A percentile compares a stretch with the other conserved stretches of the same genome.
phyloP scores from a whole-genome alignment of 2,113 vertebrate genomes.

The Sphaerodactylus townsendi region DNA sequence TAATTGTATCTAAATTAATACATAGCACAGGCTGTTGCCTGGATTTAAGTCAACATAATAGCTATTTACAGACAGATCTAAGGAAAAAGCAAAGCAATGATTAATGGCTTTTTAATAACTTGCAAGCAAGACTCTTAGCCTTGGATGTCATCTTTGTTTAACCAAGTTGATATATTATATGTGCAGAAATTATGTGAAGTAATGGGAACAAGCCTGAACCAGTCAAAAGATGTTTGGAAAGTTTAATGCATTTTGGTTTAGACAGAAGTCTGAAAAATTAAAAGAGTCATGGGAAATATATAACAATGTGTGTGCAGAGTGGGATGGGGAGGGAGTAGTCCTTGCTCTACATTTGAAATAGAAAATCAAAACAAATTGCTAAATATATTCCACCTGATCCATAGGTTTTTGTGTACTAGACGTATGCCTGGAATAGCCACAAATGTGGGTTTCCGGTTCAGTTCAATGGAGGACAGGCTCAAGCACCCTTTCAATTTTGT shows the following conservation, averaged over 20 bases:
- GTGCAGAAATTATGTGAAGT: constrained; percentile 42
- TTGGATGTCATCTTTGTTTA: constrained; percentile 54
- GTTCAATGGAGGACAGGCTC: neutral
- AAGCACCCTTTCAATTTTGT: neutral
- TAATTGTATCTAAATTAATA: neutral
- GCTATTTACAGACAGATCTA: constrained; percentile 25
- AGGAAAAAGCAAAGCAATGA: constrained; percentile 34
- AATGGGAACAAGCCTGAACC: constrained; percentile 45
- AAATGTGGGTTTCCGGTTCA: neutral
- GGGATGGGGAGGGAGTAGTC: constrained; percentile 14
- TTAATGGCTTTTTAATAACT: constrained; percentile 53
- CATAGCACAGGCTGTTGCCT: neutral
- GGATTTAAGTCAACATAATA: neutral
- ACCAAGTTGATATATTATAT: constrained; percentile 51
- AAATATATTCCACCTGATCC: neutral
- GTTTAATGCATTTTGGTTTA: constrained; percentile 53
- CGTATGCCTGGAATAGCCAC: neutral
- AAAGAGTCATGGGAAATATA: constrained; percentile 31
- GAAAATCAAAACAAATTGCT: no score
- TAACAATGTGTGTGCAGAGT: neutral
- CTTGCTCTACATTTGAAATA: neutral
- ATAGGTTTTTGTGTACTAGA: neutral
- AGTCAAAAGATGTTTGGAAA: constrained; percentile 47
- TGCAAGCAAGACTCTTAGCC: constrained; percentile 45
- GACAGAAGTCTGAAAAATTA: constrained; percentile 42